A percentile compares a stretch with the other conserved stretches of the same genome.
Conservation (phyloP, 2,797 vertebrate species). For the Alauda arvensis region DNA sequence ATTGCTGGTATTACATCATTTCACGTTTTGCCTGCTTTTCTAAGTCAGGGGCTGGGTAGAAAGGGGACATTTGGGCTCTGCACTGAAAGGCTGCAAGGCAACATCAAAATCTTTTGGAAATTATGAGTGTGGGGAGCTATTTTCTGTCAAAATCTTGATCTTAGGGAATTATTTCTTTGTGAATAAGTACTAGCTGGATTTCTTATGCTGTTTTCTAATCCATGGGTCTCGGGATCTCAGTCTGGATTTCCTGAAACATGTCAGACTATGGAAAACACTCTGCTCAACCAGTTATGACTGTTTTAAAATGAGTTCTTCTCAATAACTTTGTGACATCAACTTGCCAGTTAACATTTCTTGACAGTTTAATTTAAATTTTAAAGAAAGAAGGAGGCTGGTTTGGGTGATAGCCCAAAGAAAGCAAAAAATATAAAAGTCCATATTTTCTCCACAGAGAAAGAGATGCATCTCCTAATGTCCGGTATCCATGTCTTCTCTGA, state of each 20-base stretch:
- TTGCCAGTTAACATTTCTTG: neutral
- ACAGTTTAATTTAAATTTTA: neutral
- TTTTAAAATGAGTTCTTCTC: neutral
- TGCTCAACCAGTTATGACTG: neutral
- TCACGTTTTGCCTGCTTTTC: neutral
- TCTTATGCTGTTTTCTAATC: neutral
- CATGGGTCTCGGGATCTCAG: neutral
- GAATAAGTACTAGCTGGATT: neutral
- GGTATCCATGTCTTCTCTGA: neutral
- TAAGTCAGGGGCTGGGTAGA: neutral
- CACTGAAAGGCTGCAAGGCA: neutral
- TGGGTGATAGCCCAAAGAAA: neutral
- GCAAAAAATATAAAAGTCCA: neutral
- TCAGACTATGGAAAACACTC: neutral
- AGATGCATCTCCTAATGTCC: neutral
- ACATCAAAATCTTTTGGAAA: neutral
- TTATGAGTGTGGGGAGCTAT: neutral
- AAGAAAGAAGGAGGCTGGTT: neutral
- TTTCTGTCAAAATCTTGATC: neutral
- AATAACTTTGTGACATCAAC: neutral
- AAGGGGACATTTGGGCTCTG: neutral
- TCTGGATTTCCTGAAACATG: neutral
- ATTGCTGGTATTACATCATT: neutral
- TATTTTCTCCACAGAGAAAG: neutral
- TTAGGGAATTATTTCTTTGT: neutral